Base-by-base conservation (phyloP, 2,888 invertebrate species). In the Euproctis similis region DNA sequence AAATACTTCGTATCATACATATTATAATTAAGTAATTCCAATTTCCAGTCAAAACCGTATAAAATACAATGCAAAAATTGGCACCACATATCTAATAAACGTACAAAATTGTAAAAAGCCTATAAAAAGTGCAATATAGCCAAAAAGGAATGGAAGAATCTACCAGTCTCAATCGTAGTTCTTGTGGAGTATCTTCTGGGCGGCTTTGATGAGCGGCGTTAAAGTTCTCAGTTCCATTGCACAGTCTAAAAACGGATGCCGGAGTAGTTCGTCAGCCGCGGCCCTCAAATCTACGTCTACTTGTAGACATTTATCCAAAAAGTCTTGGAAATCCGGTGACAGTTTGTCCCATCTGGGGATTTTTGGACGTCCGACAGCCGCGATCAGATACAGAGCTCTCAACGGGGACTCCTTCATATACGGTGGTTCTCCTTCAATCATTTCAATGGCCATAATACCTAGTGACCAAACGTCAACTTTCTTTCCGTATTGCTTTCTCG, bases 401-500 rank as follows among this genome's bases (percentile, higher is more conserved):
- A 97, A 70, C 0, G 97, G 97, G 0, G 96, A 93, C 72, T 98
- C 98, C 57, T 96, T 93, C 71, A 98, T 88, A 67, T 98, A 98
- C 0, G 98, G 98, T 0, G 98, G 98, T 63, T 97, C 95, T 0
- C 98, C 98, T 67, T 97, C 97, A 28, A 98, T 92, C 85, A 85
- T 85, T 77, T 96, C 96, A 31, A 98, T 96, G 1, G 96, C 95
- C 97, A 98, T 97, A 39, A 98, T 98, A n/a, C 97, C 97, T 31
- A 98, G 85, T 0, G 96, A 96, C 96, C 96, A 96, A 19, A 96
- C 93, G 62, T 96, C 96, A 0, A 96, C 92, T 55, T 95, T 95
- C 60, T 95, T 95, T 6, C 96, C 97, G 53, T 97, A 97, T 52
- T 95, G 93, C 60, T 97, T 96, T 39, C 96, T 87, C 0, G 94